Evolutionary conservation across 2,888 invertebrate genomes (phyloP).

Genomic region (Pristionchus maxplancki): DNA sequence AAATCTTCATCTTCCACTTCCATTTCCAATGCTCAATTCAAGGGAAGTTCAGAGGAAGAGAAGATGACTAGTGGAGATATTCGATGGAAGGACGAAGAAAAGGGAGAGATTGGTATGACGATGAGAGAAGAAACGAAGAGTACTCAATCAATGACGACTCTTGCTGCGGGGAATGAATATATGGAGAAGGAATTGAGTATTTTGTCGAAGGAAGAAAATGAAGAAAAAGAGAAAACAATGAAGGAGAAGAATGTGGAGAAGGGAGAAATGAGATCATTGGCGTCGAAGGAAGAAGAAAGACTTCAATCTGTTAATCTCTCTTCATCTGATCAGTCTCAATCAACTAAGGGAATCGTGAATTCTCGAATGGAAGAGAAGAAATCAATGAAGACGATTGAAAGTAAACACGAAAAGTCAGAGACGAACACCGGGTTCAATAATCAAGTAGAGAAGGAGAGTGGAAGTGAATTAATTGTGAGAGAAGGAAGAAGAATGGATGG

Average conservation of each 20-base stretch:
- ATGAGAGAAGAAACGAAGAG: background rate
- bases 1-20: conserved; percentile 12
- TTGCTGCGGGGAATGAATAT: background rate
- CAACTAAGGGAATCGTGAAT: background rate
- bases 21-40: background rate
- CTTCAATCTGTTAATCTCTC: background rate
- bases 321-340: background rate
- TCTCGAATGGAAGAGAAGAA: conserved; percentile 13
- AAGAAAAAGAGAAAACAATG: conserved; percentile 24
- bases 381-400: background rate
- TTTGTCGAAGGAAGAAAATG: conserved; percentile 5
- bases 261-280: conserved; percentile 40
- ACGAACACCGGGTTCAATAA: background rate
- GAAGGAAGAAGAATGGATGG: background rate
- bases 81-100: background rate
- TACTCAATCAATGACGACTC: background rate
- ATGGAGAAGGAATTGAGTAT: background rate
- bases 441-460: background rate
- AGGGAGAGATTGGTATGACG: background rate
- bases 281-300: conserved; percentile 53
- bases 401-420: background rate
- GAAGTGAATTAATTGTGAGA: background rate
- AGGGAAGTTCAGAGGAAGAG: conserved; percentile 6
- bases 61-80: background rate
- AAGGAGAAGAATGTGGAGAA: conserved; percentile 30